phyloP scores from a whole-genome alignment of 2,797 vertebrate genomes.

The Spizella passerina region DNA sequence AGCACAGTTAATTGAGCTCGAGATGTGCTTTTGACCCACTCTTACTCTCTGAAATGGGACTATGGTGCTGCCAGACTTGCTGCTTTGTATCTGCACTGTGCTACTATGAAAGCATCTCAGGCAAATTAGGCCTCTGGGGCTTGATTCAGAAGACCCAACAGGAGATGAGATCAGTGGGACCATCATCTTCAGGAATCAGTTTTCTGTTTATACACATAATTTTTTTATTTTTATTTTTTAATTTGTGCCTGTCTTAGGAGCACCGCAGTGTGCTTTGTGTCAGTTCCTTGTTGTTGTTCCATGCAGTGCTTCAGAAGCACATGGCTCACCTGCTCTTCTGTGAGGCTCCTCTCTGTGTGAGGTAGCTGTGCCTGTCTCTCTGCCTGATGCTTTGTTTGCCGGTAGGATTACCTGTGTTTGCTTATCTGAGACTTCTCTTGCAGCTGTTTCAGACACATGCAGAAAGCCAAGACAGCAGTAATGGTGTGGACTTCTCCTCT shows the following conservation, averaged over 20 bases:
- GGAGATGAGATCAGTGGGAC: neutral
- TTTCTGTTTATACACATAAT: neutral
- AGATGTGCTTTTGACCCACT: neutral
- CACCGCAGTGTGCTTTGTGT: neutral
- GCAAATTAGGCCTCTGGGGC: neutral
- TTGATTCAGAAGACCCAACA: neutral
- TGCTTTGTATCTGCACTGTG: neutral
- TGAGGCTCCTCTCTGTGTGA: neutral
- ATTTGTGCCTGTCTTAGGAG: neutral
- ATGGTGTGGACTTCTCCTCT: conserved; percentile 69
- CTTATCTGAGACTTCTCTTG: conserved; percentile 28
- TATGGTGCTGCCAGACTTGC: neutral
- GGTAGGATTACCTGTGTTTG: neutral
- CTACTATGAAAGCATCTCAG: neutral
- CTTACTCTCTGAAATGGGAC: neutral
- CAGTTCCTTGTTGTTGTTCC: neutral
- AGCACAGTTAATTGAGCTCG: neutral
- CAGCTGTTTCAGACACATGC: conserved; percentile 84
- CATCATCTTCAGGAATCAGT: neutral
- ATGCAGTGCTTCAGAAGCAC: neutral
- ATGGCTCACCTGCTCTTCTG: neutral
- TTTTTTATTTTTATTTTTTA: neutral
- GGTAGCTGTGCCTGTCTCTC: neutral
- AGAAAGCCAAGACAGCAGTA: conserved; percentile 77
- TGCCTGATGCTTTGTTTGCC: neutral